Evolutionary conservation across 2,888 invertebrate species (phyloP).

Genomic region (Cosmia trapezina): DNA sequence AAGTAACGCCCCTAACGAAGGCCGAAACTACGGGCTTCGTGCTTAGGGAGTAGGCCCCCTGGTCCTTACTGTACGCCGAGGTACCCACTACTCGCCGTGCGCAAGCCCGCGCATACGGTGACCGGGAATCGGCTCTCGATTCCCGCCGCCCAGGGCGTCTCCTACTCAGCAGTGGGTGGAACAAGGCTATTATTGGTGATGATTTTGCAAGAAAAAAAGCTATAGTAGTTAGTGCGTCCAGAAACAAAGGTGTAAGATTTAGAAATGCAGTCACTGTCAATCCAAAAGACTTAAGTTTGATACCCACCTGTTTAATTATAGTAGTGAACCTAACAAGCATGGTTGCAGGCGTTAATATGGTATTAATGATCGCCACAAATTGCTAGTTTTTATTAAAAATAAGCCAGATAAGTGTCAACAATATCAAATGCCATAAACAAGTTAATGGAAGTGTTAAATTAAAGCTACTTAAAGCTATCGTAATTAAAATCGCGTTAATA

Average conservation of each 20-base stretch:
- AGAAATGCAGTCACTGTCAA: neutral
- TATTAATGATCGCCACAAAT: slow-evolving; percentile 3
- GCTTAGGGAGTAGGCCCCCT: too few relatives aligned
- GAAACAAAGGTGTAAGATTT: neutral
- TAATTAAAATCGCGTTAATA: slow-evolving; percentile 49
- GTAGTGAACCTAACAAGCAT: neutral
- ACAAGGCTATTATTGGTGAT: neutral
- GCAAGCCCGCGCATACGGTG: too few relatives aligned
- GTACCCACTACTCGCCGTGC: too few relatives aligned
- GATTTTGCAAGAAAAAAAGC: neutral
- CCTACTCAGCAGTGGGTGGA: neutral
- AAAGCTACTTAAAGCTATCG: slow-evolving; percentile 41
- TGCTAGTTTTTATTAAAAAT: slow-evolving; percentile 11
- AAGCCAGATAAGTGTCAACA: slow-evolving; percentile 9
- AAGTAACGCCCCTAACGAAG: too few relatives aligned
- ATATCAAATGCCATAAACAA: slow-evolving; percentile 23
- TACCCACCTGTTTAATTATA: neutral
- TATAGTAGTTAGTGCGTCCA: too few relatives aligned
- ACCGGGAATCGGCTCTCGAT: too few relatives aligned
- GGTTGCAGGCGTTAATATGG: neutral
- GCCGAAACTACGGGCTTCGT: too few relatives aligned
- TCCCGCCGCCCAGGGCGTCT: too few relatives aligned
- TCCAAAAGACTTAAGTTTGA: neutral
- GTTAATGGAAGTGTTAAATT: slow-evolving; percentile 26
- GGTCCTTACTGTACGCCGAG: too few relatives aligned